These are phyloP conservation scores for Oncopeltus fasciatus DNA, from an alignment of 1,140 invertebrate species.

Conservation along the genomic window DNA sequence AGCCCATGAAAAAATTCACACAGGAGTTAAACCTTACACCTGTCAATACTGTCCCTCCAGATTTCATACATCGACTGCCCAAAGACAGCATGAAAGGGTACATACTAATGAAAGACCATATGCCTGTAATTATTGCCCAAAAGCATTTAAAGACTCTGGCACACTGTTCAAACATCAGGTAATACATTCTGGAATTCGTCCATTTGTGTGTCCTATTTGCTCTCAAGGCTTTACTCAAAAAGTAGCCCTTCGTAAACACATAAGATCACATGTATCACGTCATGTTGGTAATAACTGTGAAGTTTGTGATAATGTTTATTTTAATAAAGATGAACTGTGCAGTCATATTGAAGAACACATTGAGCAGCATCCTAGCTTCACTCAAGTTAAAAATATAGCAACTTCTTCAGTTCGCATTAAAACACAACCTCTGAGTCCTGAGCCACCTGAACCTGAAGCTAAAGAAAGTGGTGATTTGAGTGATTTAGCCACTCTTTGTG, in stretches of 20 bases:
- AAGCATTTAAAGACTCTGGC: constrained; percentile 43
- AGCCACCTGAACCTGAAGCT: constrained; percentile 12
- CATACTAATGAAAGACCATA: constrained; percentile 55
- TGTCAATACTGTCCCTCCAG: constrained; percentile 27
- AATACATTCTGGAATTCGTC: constrained; percentile 28
- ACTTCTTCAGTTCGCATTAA: constrained; percentile 16
- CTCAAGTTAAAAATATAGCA: constrained; percentile 16
- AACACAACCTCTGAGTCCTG: neutral
- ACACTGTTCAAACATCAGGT: constrained; percentile 40
- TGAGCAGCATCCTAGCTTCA: constrained; percentile 17
- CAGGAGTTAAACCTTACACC: constrained; percentile 22
- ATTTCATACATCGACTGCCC: constrained; percentile 22
- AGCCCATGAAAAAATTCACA: constrained; percentile 24
- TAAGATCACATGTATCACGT: constrained; percentile 29
- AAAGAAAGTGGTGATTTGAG: constrained; percentile 18
- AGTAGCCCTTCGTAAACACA: constrained; percentile 28
- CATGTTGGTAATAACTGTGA: constrained; percentile 17
- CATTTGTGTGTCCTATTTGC: constrained; percentile 28
- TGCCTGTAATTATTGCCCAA: constrained; percentile 49
- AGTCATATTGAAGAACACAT: constrained; percentile 21
- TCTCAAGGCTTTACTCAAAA: constrained; percentile 24
- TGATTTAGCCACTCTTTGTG: constrained; percentile 22
- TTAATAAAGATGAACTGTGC: constrained; percentile 18
- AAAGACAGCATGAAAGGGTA: constrained; percentile 53
- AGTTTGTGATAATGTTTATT: constrained; percentile 17